Percentiles rank a stretch among this genome's conserved stretches.
Evolutionary conservation across 1,140 invertebrate genomes (phyloP).

Genomic region (Ips nitidus): DNA sequence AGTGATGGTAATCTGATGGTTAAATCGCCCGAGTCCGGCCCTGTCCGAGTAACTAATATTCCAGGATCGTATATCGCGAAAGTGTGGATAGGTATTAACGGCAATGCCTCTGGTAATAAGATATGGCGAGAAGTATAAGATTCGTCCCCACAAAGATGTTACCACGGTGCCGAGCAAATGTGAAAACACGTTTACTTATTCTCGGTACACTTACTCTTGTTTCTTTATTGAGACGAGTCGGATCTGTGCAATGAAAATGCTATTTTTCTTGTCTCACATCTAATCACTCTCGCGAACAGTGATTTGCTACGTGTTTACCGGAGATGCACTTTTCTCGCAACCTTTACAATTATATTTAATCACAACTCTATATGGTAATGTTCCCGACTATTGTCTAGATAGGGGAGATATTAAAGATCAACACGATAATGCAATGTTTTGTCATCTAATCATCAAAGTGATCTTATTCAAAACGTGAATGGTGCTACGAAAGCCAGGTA

Average conservation of each 20-base stretch:
- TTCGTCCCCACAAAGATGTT: slow-evolving; percentile 33
- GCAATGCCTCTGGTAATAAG: slow-evolving; percentile 34
- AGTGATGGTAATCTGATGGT: background rate
- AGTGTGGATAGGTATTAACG: slow-evolving; percentile 36
- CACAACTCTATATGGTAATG: too few relatives aligned
- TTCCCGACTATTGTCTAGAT: too few relatives aligned
- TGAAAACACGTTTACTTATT: slow-evolving; percentile 34
- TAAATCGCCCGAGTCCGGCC: slow-evolving; percentile 5
- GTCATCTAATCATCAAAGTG: slow-evolving; percentile 23
- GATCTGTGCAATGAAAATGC: slow-evolving; percentile 3
- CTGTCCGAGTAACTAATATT: slow-evolving; percentile 33
- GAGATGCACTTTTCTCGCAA: too few relatives aligned
- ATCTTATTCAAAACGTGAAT: slow-evolving; percentile 31
- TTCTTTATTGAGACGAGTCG: slow-evolving; percentile 21
- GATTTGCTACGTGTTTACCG: background rate
- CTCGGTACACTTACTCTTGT: slow-evolving; percentile 33
- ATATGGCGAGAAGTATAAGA: slow-evolving; percentile 34
- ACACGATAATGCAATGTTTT: slow-evolving; percentile 9
- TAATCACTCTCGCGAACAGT: slow-evolving; percentile 1
- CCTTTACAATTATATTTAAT: too few relatives aligned
- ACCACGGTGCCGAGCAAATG: slow-evolving; percentile 32
- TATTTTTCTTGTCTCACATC: slow-evolving; percentile 6
- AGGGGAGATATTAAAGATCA: background rate
- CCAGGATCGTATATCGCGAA: slow-evolving; percentile 35
- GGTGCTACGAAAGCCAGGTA: slow-evolving; percentile 27